phyloP scores from a whole-genome alignment of 2,888 invertebrate genomes.

The Nemotelus pantherinus region DNA sequence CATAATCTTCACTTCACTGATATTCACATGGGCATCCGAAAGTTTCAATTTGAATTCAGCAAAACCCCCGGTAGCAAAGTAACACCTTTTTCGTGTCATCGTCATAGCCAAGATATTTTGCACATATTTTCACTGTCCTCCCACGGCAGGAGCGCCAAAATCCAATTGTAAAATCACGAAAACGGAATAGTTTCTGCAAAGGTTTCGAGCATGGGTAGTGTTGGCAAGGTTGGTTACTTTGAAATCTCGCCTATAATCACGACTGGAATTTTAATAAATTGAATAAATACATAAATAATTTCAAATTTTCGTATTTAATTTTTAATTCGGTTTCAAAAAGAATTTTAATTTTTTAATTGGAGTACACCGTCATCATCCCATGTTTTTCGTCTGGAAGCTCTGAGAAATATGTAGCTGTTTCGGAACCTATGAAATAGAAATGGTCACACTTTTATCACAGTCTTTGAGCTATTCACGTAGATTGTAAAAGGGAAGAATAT shows the following conservation, averaged over 20 bases:
- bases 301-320: too few species aligned
- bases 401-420: too few species aligned
- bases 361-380: too few species aligned
- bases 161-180: slow-evolving; percentile 27
- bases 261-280: too few species aligned
- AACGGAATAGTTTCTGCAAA: neutral
- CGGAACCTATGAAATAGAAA: too few species aligned
- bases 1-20: neutral
- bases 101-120: slow-evolving; percentile 50
- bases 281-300: too few species aligned
- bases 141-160: slow-evolving; percentile 25
- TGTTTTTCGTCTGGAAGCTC: too few species aligned
- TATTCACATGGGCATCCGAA: slow-evolving; percentile 35
- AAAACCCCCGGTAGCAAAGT: slow-evolving; percentile 39
- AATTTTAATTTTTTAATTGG: too few species aligned
- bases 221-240: too few species aligned
- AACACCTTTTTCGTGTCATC: slow-evolving; percentile 51
- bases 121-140: slow-evolving; percentile 49
- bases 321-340: too few species aligned
- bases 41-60: slow-evolving; percentile 43
- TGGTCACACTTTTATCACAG: neutral
- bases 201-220: too few species aligned
- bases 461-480: neutral
- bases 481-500: neutral
- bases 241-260: too few species aligned